Evolutionary conservation across 2,113 vertebrate species (phyloP), one percentile per base, ranked within the genome.

Genomic region (Lates calcarifer): DNA sequence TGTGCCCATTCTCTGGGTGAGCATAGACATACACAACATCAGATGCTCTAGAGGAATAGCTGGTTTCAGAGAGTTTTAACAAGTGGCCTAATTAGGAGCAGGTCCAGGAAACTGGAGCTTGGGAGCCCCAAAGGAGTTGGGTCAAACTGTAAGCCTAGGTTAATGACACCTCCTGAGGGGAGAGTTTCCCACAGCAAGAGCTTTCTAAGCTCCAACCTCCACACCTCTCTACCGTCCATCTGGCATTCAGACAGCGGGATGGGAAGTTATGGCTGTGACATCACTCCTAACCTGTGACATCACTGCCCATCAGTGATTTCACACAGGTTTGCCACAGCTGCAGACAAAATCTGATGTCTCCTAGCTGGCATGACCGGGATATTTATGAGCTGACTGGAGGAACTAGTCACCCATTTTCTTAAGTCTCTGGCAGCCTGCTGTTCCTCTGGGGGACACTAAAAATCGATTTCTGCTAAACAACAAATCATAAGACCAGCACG

Each of bases 121-220:
- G 3, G 58, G 63, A 61, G 74, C 73, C 89, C 82, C 91, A 60
- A 56, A 91, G 87, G 89, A 89, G 74, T 70, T 43, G 53, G 86
- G 93, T 93, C 91, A 93, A 90, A 89, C 88, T 43, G 81, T 92
- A 95, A 95, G 89, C 87, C 91, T 88, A 94, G 94, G 94, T 95
- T 96, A 95, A 95, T 94, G 95, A 94, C 88, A 94, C 84, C 93
- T 95, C 92, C 85, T 86, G 94, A 94, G 94, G 94, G 90, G 92
- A 84, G 82, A 86, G 87, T 87, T 87, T 92, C 93, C 91, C 94
- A 90, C 89, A 87, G 88, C 82, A 79, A 94, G 92, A 92, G 87
- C 81, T 92, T 74, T 93, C 91, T 91, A 81, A 91, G 92, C 87
- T 78, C 66, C 83, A 89, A 93, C 89, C 86, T 91, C 83, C 80